phyloP scores from a whole-genome alignment of 2,113 vertebrate species.

The Lagopus leucura region DNA sequence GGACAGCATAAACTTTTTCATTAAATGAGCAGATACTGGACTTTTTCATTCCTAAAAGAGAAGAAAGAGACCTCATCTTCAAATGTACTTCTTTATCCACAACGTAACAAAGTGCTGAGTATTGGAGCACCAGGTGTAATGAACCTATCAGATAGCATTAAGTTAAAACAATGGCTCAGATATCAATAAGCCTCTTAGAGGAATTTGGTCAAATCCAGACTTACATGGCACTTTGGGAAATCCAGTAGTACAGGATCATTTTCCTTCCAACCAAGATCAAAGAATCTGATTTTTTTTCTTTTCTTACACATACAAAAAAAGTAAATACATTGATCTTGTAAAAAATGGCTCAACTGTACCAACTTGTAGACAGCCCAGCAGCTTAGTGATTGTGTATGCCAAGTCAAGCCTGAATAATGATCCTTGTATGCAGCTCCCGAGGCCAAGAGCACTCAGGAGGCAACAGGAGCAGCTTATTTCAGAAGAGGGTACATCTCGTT shows the following conservation, averaged over 20 bases:
- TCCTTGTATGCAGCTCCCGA: neutral
- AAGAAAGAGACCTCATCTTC: neutral
- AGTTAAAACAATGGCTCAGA: constrained; percentile 52
- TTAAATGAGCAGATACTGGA: neutral
- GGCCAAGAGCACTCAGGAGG: constrained; percentile 2
- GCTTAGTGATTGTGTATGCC: constrained; percentile 16
- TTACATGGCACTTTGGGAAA: constrained; percentile 49
- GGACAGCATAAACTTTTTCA: accelerated
- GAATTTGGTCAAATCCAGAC: constrained; percentile 44
- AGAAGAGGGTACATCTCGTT: neutral
- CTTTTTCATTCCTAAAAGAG: neutral
- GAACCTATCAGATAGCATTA: constrained; percentile 25
- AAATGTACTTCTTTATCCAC: neutral
- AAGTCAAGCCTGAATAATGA: constrained; percentile 35
- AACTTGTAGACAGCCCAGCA: constrained; percentile 19
- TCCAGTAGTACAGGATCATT: constrained; percentile 19
- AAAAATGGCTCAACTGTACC: constrained; percentile 45
- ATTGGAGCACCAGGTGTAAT: neutral
- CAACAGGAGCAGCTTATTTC: neutral
- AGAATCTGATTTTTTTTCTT: neutral
- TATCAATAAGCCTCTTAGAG: constrained; percentile 55
- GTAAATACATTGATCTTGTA: neutral
- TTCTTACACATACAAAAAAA: neutral
- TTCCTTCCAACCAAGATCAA: constrained; percentile 29
- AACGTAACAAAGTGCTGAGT: neutral